Evolutionary conservation across 2,797 vertebrate species (phyloP), one percentile per base, ranked within the genome.

Genomic region (Sebastolobus altivelis): DNA sequence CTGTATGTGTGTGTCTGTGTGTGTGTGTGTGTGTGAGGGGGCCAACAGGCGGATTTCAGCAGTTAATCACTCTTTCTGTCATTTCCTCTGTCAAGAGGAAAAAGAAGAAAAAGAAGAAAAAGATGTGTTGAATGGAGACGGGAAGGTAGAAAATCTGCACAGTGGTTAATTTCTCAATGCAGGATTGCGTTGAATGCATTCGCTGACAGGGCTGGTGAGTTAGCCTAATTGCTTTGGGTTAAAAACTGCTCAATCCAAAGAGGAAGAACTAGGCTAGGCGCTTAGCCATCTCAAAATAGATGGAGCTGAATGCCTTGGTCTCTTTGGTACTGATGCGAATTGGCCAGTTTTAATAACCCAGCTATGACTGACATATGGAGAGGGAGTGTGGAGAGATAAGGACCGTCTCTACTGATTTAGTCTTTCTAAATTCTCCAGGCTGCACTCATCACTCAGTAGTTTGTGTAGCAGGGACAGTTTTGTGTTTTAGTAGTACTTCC

Each of bases 161-260:
- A 55, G 29, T 75, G 72, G 55, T 82, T 88, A 12, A 71, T 82
- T 90, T 84, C 70, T 80, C 73, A 77, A 43, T 59, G 77, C 76
- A 38, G 55, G 70, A 77, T 56, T 79, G 70, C 65, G 73, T 81
- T 86, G 22, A 78, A 20, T 87, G 72, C 66, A 54, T 82, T 66
- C 18, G 61, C 87, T 90, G 89, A 89, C 86, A 65, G 69, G 75
- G 79, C 67, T 69, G 6, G 63, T 74, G 77, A 70, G 75, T 90
- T 90, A 84, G 72, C 68, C 75, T 91, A 91, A 92, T 90, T 92
- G 85, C 87, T 89, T 88, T 69, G 65, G 80, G 84, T 80, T 79
- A 68, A 79, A 90, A 90, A 87, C 62, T 14, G 56, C 81, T 88
- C 67, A 59, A 55, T 90, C 49, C 65, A 83, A 80, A 80, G 74